Evolutionary conservation across 1,140 invertebrate genomes (phyloP).

Genomic region (Adelges cooleyi): DNA sequence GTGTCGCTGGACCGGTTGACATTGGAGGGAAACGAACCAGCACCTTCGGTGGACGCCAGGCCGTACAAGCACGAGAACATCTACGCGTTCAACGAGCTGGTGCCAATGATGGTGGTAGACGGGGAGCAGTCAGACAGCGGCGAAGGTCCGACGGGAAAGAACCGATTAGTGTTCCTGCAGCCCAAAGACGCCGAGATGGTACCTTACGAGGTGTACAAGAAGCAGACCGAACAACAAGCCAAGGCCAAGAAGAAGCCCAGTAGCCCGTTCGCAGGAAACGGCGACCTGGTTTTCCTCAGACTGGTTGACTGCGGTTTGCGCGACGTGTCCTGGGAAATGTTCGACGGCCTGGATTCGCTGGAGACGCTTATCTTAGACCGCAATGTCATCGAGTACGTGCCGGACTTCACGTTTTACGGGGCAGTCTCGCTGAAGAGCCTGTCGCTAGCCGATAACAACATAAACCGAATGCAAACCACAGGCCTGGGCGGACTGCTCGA

Average conservation of each 20-base stretch:
- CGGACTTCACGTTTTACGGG: conserved; percentile 56
- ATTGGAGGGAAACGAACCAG: conserved; percentile 8
- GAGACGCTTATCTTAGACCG: conserved; percentile 49
- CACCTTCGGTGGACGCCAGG: not conserved
- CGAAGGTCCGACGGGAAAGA: not conserved
- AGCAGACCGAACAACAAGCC: conserved; percentile 33
- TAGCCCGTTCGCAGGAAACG: conserved; percentile 46
- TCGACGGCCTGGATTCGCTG: conserved; percentile 48
- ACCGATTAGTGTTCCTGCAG: conserved; percentile 2
- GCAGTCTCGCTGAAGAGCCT: conserved; percentile 49
- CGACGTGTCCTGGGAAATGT: conserved; percentile 56
- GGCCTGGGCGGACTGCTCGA: conserved; percentile 52
- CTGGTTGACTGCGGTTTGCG: conserved; percentile 47
- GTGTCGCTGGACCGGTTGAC: conserved; percentile 11
- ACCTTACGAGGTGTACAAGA: conserved; percentile 51
- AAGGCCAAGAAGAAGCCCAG: conserved; percentile 38
- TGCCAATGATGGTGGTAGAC: not conserved
- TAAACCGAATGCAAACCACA: conserved; percentile 51
- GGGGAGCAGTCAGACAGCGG: not conserved
- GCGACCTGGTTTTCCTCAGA: conserved; percentile 45
- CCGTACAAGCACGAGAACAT: conserved; percentile 2
- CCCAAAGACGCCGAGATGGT: conserved; percentile 40
- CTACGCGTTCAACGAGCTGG: conserved; percentile 3
- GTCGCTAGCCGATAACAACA: conserved; percentile 50
- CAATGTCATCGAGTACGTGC: conserved; percentile 50